A percentile compares a stretch with the other conserved stretches of the same genome.
Conservation (phyloP, 2,888 invertebrate genomes). For the Thelaira solivaga region DNA sequence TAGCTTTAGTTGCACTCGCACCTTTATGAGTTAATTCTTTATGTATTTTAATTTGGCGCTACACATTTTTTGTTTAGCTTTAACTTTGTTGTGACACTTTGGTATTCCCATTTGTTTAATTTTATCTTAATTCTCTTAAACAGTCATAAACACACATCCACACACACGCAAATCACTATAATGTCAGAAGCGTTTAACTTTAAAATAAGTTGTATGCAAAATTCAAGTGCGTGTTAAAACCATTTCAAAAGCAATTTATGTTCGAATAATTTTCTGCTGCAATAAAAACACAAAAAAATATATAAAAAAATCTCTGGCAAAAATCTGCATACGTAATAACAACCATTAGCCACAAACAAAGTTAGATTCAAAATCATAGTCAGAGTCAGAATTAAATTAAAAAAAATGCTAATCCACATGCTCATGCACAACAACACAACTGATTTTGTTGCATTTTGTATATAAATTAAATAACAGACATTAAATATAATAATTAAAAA, state of each 20-base stretch:
- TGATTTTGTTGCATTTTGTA: constrained; percentile 21
- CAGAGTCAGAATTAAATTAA: background rate
- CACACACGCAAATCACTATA: background rate
- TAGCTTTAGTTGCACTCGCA: too few species aligned
- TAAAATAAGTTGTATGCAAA: background rate
- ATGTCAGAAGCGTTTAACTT: constrained; percentile 3
- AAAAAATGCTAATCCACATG: constrained; percentile 49
- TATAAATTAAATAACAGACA: constrained; percentile 49
- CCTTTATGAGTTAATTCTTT: too few species aligned
- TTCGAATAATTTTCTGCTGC: constrained; percentile 11
- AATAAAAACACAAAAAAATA: background rate
- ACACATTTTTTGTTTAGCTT: too few species aligned
- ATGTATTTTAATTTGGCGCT: too few species aligned
- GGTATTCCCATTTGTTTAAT: background rate
- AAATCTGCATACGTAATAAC: constrained; percentile 56
- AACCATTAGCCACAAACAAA: constrained; percentile 13
- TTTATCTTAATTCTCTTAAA: background rate
- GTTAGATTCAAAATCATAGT: background rate
- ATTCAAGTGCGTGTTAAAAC: constrained; percentile 49
- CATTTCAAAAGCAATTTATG: constrained; percentile 33
- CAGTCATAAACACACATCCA: background rate
- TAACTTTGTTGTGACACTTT: background rate
- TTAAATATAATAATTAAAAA: constrained; percentile 68
- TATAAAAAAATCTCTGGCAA: constrained; percentile 14
- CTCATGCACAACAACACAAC: background rate